Conservation (phyloP, 2,888 invertebrate species). For the Hartigia nigra region DNA sequence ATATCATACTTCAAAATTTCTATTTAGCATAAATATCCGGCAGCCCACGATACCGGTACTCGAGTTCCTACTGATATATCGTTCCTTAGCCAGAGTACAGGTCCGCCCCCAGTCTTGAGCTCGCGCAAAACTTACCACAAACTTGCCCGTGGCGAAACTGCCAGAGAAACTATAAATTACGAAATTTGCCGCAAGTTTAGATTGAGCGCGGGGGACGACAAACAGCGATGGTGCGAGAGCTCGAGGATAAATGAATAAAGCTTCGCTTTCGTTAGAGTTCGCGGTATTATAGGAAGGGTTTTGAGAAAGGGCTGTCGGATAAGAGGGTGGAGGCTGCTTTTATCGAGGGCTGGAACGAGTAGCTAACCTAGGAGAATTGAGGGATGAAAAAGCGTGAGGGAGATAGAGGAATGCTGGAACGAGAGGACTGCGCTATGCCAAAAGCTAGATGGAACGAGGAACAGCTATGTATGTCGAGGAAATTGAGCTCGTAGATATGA, state of each 20-base stretch:
- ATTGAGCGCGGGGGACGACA: slow-evolving; percentile 35
- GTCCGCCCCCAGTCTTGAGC: slow-evolving; percentile 5
- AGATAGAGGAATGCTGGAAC: neutral
- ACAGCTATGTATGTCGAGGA: too few relatives aligned
- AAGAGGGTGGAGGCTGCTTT: neutral
- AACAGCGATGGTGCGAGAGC: slow-evolving; percentile 21
- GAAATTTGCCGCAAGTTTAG: slow-evolving; percentile 43
- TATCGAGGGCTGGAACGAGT: neutral
- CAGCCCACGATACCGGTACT: slow-evolving; percentile 37
- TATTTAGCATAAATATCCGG: slow-evolving; percentile 57
- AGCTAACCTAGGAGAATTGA: neutral
- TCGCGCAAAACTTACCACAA: slow-evolving; percentile 32
- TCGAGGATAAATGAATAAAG: slow-evolving; percentile 30
- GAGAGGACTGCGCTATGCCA: neutral
- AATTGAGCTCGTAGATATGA: too few relatives aligned
- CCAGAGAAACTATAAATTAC: slow-evolving; percentile 42
- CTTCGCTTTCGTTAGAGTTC: slow-evolving; percentile 11
- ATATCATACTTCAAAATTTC: slow-evolving; percentile 57
- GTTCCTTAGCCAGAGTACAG: slow-evolving; percentile 27
- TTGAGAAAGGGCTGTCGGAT: neutral
- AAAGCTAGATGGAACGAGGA: neutral
- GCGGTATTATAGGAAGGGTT: neutral
- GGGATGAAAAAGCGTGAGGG: neutral
- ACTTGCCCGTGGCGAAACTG: slow-evolving; percentile 36
- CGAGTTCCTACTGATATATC: slow-evolving; percentile 39